Evolutionary conservation across 2,888 invertebrate species (phyloP).

Genomic region (Drosophila melanosoma): DNA sequence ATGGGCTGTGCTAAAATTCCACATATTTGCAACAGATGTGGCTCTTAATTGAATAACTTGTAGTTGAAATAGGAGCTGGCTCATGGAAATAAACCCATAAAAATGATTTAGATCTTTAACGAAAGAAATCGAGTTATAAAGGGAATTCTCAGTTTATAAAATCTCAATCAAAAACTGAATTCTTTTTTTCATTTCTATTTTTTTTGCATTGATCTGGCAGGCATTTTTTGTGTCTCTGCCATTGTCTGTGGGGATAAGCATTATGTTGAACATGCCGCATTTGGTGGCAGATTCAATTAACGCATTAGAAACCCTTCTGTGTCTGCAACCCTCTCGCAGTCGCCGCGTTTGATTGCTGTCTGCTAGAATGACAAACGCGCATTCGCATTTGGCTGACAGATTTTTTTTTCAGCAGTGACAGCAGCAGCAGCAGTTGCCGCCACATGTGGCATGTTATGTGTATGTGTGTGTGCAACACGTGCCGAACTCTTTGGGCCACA

Average conservation of each 20-base stretch:
- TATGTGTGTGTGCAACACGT: slow-evolving; percentile 61
- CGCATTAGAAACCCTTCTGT: slow-evolving; percentile 28
- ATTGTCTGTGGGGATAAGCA: slow-evolving; percentile 23
- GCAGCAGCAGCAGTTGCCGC: slow-evolving; percentile 1
- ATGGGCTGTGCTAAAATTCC: slow-evolving; percentile 6
- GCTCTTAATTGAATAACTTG: slow-evolving; percentile 22
- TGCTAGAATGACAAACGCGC: slow-evolving; percentile 56
- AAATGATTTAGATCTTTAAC: background rate
- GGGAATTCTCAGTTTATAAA: background rate
- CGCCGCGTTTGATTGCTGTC: slow-evolving; percentile 53
- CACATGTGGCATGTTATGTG: slow-evolving; percentile 12
- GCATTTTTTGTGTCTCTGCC: slow-evolving; percentile 11
- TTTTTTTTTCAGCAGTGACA: slow-evolving; percentile 20
- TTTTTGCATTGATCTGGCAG: background rate
- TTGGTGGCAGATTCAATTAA: slow-evolving; percentile 62
- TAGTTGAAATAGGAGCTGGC: background rate
- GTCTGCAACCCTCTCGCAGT: background rate
- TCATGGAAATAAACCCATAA: background rate
- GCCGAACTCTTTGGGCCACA: slow-evolving; percentile 58
- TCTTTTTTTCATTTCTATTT: background rate
- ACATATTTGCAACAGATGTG: slow-evolving; percentile 22
- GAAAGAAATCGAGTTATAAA: background rate
- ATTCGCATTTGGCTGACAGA: slow-evolving; percentile 62
- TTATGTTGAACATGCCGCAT: slow-evolving; percentile 36
- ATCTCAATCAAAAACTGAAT: background rate